phyloP scores from a whole-genome alignment of 2,888 invertebrate species.

The Trissoscelio sp. region DNA sequence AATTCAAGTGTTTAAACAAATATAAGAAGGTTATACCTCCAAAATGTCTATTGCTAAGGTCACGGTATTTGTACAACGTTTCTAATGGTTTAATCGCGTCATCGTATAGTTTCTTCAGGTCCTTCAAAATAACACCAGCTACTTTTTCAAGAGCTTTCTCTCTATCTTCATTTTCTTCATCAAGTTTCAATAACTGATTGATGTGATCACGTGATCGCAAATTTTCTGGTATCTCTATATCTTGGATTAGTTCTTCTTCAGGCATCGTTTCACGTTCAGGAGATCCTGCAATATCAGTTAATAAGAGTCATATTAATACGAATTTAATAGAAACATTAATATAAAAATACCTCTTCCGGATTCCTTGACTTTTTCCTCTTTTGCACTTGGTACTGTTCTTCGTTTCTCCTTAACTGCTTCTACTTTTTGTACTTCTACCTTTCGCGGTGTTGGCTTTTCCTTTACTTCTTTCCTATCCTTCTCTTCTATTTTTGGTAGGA shows the following conservation, averaged over 20 bases:
- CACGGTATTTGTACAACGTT: slow-evolving; percentile 94
- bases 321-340: not conserved
- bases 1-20: too few relatives aligned
- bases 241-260: slow-evolving; percentile 86
- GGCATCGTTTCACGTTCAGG: slow-evolving; percentile 73
- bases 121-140: slow-evolving; percentile 91
- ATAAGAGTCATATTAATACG: not conserved
- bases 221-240: slow-evolving; percentile 90
- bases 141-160: slow-evolving; percentile 90
- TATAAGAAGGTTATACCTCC: slow-evolving; percentile 86
- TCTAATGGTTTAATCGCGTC: slow-evolving; percentile 95
- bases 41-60: slow-evolving; percentile 95
- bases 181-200: slow-evolving; percentile 90
- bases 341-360: slow-evolving; percentile 66
- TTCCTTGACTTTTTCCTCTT: slow-evolving; percentile 62
- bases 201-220: slow-evolving; percentile 92
- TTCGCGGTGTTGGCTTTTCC: slow-evolving; percentile 72
- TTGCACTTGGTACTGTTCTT: slow-evolving; percentile 24
- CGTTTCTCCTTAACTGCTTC: slow-evolving; percentile 59
- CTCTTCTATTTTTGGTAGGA: not conserved
- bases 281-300: slow-evolving; percentile 28
- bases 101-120: slow-evolving; percentile 93
- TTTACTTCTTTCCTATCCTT: slow-evolving; percentile 72
- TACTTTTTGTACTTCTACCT: slow-evolving; percentile 57
- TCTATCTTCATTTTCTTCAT: slow-evolving; percentile 89